These are phyloP conservation scores for Nerophis lumbriciformis DNA, from an alignment of 2,113 vertebrate genomes.

Conservation along the genomic window DNA sequence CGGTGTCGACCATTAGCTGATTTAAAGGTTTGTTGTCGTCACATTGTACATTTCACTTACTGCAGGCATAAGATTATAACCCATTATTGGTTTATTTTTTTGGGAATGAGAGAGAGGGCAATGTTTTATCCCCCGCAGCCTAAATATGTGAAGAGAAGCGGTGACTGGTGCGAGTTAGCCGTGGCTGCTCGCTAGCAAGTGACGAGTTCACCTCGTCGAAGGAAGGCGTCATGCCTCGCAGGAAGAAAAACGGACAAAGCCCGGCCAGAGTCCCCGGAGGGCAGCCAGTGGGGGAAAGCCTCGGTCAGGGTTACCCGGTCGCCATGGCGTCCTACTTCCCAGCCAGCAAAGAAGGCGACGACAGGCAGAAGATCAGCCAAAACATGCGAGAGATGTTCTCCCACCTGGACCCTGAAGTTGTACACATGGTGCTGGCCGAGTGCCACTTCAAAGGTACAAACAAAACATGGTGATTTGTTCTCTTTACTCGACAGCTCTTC, in stretches of 20 bases:
- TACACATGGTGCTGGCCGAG: conserved; percentile 92
- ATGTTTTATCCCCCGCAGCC: conserved; percentile 18
- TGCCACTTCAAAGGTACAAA: conserved; percentile 89
- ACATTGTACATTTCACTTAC: neutral
- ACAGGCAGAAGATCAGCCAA: conserved; percentile 75
- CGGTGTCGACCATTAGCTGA: neutral
- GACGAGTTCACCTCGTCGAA: neutral
- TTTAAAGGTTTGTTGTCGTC: neutral
- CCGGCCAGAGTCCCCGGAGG: conserved; percentile 72
- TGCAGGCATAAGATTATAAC: conserved; percentile 6
- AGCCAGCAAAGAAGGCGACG: conserved; percentile 2
- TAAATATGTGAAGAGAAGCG: neutral
- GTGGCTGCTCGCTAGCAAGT: conserved; percentile 33
- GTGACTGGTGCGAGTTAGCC: conserved; percentile 14
- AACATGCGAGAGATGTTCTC: conserved; percentile 92
- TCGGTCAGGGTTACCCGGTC: conserved; percentile 31
- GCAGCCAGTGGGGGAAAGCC: conserved; percentile 46
- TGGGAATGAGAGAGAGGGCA: neutral
- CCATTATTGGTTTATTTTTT: no score
- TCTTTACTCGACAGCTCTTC: no score
- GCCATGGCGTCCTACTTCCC: conserved; percentile 12
- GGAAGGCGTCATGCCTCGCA: conserved; percentile 80
- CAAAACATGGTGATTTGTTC: neutral
- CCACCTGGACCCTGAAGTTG: conserved; percentile 86
- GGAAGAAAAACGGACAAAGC: conserved; percentile 76